Base-by-base conservation (phyloP, 2,113 vertebrate species). In the Amphilophus citrinellus region DNA sequence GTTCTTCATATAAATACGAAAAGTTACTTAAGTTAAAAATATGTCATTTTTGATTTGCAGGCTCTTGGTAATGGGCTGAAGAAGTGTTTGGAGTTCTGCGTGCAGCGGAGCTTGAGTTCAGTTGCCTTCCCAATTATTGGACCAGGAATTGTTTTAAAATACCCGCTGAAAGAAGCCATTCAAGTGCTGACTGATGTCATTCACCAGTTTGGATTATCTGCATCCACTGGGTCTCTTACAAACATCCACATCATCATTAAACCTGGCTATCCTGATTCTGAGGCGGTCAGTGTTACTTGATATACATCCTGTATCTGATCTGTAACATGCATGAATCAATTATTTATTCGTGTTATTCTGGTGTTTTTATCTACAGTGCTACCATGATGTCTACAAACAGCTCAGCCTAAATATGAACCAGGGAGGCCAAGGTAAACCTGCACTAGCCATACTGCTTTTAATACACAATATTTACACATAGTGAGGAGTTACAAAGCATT, bases 51-150 rank as follows among this genome's bases (percentile, higher is more conserved):
- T 30, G 30, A 30, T 30, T 30, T 30, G 4, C 20, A 96, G 95
- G 86, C 78, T 0, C 91, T 95, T 8, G 2, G 37, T 3, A 71
- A 18, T 0, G 92, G 92, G 15, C 60, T 96, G 27, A 53, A 35
- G 5, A 56, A 0, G 5, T 93, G 87, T 58, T 77, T 96, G 61
- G 79, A 90, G 22, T 73, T 89, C 35, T 95, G 92, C 88, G 80
- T 68, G 4, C 88, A 79, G 71, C 83, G 47, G 11, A 11, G 15
- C 2, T 82, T 80, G 4, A 1, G 4, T 53, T 94, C 93, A 11
- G 83, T 96, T 2, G 89, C 93, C 10, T 35, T 95, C 20, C 91
- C 95, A 0, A 20, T 96, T 6, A 94, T 96, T 2, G 95, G 95
- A 60, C 90, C 90, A 0, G 95, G 94, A 2, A 0, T 53, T 2